Conservation (phyloP, 2,888 invertebrate genomes). For the Harmothoe impar region DNA sequence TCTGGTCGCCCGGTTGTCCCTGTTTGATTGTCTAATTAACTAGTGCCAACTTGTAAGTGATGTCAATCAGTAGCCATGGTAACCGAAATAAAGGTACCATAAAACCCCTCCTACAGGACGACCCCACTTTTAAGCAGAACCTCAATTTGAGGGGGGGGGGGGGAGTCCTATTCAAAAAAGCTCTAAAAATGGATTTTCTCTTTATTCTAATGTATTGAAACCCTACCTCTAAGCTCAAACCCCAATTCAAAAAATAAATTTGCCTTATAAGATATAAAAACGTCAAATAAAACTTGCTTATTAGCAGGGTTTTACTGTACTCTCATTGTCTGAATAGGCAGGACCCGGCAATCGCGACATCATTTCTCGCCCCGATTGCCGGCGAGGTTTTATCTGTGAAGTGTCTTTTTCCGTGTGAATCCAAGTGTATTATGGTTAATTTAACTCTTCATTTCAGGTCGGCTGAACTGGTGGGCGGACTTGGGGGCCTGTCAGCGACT, state of each 20-base stretch:
- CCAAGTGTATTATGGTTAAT: background rate
- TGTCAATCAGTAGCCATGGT: constrained; percentile 31
- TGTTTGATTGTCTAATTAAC: constrained; percentile 5
- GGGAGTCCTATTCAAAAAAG: no score
- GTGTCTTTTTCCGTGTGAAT: background rate
- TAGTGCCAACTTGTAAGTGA: constrained; percentile 14
- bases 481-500: constrained; percentile 86
- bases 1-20: no score
- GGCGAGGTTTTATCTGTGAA: background rate
- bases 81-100: background rate
- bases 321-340: background rate
- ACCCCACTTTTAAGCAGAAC: no score
- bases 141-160: no score
- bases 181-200: no score
- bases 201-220: no score
- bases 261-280: no score
- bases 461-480: constrained; percentile 91
- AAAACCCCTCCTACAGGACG: no score
- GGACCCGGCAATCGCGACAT: background rate
- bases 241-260: no score
- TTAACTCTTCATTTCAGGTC: constrained; percentile 82
- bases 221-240: no score
- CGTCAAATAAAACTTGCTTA: no score
- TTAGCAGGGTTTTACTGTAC: no score
- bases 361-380: background rate